Evolutionary conservation across 2,888 invertebrate genomes (phyloP).

Genomic region (Andrena flavipes): DNA sequence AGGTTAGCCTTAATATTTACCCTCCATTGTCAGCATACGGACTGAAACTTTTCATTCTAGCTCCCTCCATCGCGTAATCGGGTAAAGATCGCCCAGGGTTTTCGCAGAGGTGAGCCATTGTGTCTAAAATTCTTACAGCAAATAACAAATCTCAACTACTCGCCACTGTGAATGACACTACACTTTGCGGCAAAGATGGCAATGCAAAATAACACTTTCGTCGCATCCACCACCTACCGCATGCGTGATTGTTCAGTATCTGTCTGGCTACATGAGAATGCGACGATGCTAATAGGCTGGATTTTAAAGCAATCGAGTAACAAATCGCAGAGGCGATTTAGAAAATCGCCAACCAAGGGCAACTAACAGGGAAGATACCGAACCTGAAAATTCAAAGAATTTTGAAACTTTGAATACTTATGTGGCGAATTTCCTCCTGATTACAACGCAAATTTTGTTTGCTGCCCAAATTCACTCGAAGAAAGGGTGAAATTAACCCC

Average conservation of each 20-base stretch:
- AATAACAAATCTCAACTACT: neutral
- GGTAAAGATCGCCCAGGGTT: constrained; percentile 85
- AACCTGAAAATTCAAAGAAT: no score
- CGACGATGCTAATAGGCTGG: neutral
- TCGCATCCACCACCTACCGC: neutral
- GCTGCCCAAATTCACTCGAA: no score
- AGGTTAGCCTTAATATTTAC: constrained; percentile 85
- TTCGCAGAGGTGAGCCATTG: constrained; percentile 76
- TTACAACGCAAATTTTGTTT: no score
- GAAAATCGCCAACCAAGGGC: neutral
- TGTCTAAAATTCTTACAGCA: constrained; percentile 10
- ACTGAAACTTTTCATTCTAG: constrained; percentile 86
- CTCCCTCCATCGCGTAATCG: constrained; percentile 83
- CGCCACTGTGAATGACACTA: constrained; percentile 70
- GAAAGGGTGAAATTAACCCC: no score
- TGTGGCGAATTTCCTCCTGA: no score
- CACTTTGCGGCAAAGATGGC: constrained; percentile 59
- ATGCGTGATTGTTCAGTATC: constrained; percentile 6
- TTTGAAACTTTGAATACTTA: no score
- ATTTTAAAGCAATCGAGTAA: neutral
- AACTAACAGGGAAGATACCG: no score
- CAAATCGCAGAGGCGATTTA: neutral
- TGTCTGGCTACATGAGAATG: neutral
- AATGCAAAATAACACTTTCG: constrained; percentile 19
- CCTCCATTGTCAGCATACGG: constrained; percentile 93